Conservation (phyloP, 2,888 invertebrate genomes). For the Scaptomyza reducta region DNA sequence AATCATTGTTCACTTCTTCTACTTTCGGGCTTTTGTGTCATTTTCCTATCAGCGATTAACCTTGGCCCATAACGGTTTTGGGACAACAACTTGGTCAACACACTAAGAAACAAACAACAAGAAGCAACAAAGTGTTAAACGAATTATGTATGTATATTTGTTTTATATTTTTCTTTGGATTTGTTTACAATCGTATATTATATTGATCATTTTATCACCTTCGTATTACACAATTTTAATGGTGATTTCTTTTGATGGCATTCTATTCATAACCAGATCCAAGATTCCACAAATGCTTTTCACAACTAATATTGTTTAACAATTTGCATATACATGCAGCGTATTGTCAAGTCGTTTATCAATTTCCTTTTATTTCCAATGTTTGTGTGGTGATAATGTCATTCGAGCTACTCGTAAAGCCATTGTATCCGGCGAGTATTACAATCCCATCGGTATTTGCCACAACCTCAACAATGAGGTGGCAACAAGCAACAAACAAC, state of each 20-base stretch:
- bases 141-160: slow-evolving; percentile 2
- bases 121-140: slow-evolving; percentile 14
- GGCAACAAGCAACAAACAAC: slow-evolving; percentile 13
- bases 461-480: slow-evolving; percentile 25
- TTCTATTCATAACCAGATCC: slow-evolving; percentile 28
- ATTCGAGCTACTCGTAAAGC: slow-evolving; percentile 14
- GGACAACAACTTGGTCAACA: slow-evolving; percentile 35
- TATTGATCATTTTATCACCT: slow-evolving; percentile 4
- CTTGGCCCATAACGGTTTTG: slow-evolving; percentile 43
- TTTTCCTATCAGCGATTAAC: slow-evolving; percentile 39
- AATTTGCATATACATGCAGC: slow-evolving; percentile 46
- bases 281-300: slow-evolving; percentile 13
- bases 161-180: slow-evolving; percentile 1
- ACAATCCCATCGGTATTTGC: slow-evolving; percentile 11
- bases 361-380: slow-evolving; percentile 23
- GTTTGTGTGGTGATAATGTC: slow-evolving; percentile 30
- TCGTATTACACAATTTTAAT: slow-evolving; percentile 6
- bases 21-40: slow-evolving; percentile 10
- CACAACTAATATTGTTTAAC: no score
- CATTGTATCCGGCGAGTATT: slow-evolving; percentile 30
- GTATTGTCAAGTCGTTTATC: slow-evolving; percentile 38
- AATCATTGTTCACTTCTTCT: background rate
- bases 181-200: no score
- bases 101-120: slow-evolving; percentile 14
- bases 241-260: background rate